Evolutionary conservation across 1,140 invertebrate species (phyloP), one percentile per base, ranked within the genome.

Genomic region (Drosophila ambigua): DNA sequence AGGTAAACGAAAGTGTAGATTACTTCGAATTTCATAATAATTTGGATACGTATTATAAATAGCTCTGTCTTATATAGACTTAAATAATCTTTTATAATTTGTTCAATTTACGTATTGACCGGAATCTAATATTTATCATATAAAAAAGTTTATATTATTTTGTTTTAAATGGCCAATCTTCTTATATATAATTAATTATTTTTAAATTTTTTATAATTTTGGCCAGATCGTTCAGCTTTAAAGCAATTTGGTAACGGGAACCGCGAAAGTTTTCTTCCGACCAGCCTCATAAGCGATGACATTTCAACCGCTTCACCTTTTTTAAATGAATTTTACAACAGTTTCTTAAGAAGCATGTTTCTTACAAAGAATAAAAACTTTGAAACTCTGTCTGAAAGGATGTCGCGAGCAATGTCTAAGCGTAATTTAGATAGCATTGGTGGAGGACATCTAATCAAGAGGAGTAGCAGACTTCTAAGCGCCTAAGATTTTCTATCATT

Each of bases 351-450:
- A 75, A 65, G 69, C 15, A 39, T 71, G 20, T 71, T 67, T n/a
- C 49, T 76, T 0, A 8, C 73, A 2, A 74, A 64, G 44, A 78
- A 63, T 48, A 50, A 74, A 16, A 66, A 63, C 39, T 49, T 52
- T 28, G 41, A 60, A 5, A n/a, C 39, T n/a, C 35, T 57, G 8
- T 68, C 53, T 23, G 60, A 75, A 48, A 58, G 35, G 24, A 54
- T 58, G n/a, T 48, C 66, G 16, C 44, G 55, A 48, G 41, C 44
- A 23, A 45, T 75, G 43, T 61, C 57, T 2, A 85, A 85, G 55
- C 82, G 82, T 15, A 80, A 74, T 43, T 68, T 85, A 60, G 82
- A 85, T 57, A 85, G 82, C 58, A 74, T 85, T 72, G 82, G 82
- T 28, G 82, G 82, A 52, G 82, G 82, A 5, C 82, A 85, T 49